Evolutionary conservation across 1,140 invertebrate species (phyloP).

Genomic region (Pseudomyrmex pallidus): DNA sequence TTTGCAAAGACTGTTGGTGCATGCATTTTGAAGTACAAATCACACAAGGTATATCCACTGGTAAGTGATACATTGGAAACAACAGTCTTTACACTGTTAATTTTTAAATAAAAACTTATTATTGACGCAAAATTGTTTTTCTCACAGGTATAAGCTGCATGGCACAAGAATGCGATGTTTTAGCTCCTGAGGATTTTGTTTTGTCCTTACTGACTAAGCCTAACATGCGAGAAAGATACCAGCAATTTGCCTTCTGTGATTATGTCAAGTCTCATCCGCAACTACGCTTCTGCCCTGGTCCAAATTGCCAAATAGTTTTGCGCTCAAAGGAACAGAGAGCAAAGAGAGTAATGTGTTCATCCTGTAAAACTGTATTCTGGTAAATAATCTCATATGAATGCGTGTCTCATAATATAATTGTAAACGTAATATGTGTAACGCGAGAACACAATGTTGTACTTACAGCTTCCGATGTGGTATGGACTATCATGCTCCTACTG

Average conservation of each 20-base stretch:
- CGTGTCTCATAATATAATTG: background rate
- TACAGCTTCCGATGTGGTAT: constrained; percentile 94
- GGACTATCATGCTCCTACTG: constrained; percentile 99
- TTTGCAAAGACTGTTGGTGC: constrained; percentile 98
- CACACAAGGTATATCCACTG: constrained; percentile 92
- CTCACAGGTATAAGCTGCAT: constrained; percentile 95
- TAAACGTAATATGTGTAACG: background rate
- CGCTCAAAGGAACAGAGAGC: constrained; percentile 91
- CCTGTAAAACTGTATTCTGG: constrained; percentile 94
- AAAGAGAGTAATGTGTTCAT: constrained; percentile 92
- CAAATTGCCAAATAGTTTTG: constrained; percentile 96
- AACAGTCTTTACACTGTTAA: background rate
- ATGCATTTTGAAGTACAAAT: constrained; percentile 98
- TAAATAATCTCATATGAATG: constrained; percentile 80
- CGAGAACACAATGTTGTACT: constrained; percentile 13
- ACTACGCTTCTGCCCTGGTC: constrained; percentile 97
- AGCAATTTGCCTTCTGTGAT: constrained; percentile 97
- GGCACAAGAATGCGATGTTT: constrained; percentile 96
- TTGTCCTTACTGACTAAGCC: constrained; percentile 92
- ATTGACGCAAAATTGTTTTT: constrained; percentile 32
- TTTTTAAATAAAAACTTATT: background rate
- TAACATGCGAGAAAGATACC: constrained; percentile 95
- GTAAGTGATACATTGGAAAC: constrained; percentile 79
- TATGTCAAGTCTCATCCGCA: constrained; percentile 97
- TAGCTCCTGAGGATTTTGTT: constrained; percentile 98